Evolutionary conservation across 2,888 invertebrate species (phyloP), one percentile per base, ranked within the genome.

Genomic region (Campaea margaritaria): DNA sequence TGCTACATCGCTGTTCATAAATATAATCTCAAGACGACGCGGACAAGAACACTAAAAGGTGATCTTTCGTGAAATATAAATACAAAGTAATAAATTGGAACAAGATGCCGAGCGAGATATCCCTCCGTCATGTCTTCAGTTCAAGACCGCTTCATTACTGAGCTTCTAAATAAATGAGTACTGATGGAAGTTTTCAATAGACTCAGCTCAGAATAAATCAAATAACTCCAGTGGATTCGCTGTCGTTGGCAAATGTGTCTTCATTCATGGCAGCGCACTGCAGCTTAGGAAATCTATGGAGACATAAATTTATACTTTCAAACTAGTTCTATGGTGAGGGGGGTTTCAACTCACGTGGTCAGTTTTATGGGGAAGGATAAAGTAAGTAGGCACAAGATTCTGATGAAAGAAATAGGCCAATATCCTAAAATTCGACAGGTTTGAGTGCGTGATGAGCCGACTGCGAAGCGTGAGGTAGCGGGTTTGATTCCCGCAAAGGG

Each of bases 161-260:
- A 58, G 68, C 72, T 72, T 76, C 73, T 78, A 82, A 83, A 85
- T 85, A 85, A 86, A 79, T 81, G 78, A 73, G 71, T 74, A 70
- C 71, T 78, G 81, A 85, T 85, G 81, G 78, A 79, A 83, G 82
- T 84, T 85, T 87, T 86, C 88, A 89, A 87, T 88, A 82, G 86
- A 75, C 81, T 73, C 70, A 67, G 77, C 83, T 83, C 68, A 76
- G 83, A 85, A 89, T 89, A 89, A 89, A 90, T 89, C 89, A 89
- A 89, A 91, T 89, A 89, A 85, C 83, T 84, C 80, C 70, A 71
- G 78, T 79, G 83, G 81, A 82, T 86, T 78, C 81, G 78, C 85
- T 85, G 88, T 89, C 86, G 86, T 81, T 89, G 87, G 90, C 89
- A 89, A 91, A 89, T 89, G 91, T 86, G 87, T 88, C 90, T 91